Evolutionary conservation across 2,113 vertebrate species (phyloP).

Genomic region (Tringa solitaria): DNA sequence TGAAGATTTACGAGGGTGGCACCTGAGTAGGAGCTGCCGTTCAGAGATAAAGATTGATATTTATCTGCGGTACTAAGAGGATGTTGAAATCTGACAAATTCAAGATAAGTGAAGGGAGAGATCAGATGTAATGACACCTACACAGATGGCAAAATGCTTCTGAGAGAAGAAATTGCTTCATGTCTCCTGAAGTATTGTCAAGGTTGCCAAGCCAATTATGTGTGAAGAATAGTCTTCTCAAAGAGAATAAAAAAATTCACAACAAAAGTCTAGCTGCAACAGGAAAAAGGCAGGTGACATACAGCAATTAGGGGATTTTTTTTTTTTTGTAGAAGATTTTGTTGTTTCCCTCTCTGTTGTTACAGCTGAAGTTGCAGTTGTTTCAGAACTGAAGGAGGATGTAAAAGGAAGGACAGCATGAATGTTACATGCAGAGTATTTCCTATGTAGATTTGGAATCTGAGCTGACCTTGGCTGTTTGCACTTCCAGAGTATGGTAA

Average conservation of each 20-base stretch:
- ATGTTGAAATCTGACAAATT: conserved; percentile 31
- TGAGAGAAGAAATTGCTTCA: not conserved
- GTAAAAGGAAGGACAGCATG: not conserved
- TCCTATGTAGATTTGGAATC: not conserved
- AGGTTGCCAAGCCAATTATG: conserved; percentile 18
- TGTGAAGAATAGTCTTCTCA: not conserved
- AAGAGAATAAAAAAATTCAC: not conserved
- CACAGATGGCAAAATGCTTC: conserved; percentile 13
- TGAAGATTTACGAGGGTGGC: not conserved
- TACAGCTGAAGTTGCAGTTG: not conserved
- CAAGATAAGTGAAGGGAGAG: not conserved
- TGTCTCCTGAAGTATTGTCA: conserved; percentile 5
- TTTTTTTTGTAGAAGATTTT: not conserved
- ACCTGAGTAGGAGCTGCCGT: not conserved
- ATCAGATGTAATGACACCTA: conserved; percentile 29
- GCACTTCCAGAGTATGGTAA: not conserved
- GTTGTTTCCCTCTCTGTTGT: not conserved
- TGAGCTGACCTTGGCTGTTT: not conserved
- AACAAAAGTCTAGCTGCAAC: not conserved
- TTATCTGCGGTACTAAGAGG: conserved; percentile 2
- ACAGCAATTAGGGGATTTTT: fast-evolving
- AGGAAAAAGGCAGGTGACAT: not conserved
- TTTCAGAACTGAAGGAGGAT: not conserved
- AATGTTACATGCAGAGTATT: fast-evolving
- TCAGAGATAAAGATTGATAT: not conserved